Base-by-base conservation (phyloP, 2,113 vertebrate species). In the Nibea albiflora region DNA sequence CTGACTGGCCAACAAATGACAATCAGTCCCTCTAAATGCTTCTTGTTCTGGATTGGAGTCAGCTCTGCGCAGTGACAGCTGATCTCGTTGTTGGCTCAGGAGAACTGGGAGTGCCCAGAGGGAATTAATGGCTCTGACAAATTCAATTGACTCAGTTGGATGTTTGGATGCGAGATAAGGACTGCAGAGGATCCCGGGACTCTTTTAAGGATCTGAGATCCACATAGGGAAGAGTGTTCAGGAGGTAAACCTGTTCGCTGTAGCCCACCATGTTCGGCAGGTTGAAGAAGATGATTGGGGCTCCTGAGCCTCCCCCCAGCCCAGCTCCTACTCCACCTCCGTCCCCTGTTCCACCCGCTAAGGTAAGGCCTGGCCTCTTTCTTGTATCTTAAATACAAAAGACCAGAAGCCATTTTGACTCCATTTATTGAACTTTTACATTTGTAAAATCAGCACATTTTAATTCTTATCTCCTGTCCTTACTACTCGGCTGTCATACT, bases 201-300 rank as follows among this genome's bases (percentile, higher is more conserved):
- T 60, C 28, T 64, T 28, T n/a, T 19, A 5, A 66, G 71, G 61
- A 28, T 42, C 20, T 39, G 28, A 65, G 47, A 73, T 35, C 56
- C 49, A 53, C 11, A 35, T 11, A 31, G 44, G 15, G 50, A n/a
- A 52, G 35, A 28, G 42, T 54, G n/a, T 52, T 0, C 22, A n/a
- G 62, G 9, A 78, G 50, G 39, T 39, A 44, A 57, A 64, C 15
- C 42, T 11, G 61, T 35, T 56, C 4, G 8, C 54, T 70, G 46
- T 79, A 72, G 60, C 26, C 44, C 87, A 39, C 84, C 88, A 98
- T 98, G 96, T 94, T 97, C 87, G 95, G 93, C 89, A 93, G 90
- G 75, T 58, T 97, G 4, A 95, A 85, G 85, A 69, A 52, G 60
- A 26, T 92, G 81, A 89, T 96, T 42, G 89, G 85, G 71, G 89